phyloP scores from a whole-genome alignment of 2,888 invertebrate genomes.

The Drosophila stalkeri region DNA sequence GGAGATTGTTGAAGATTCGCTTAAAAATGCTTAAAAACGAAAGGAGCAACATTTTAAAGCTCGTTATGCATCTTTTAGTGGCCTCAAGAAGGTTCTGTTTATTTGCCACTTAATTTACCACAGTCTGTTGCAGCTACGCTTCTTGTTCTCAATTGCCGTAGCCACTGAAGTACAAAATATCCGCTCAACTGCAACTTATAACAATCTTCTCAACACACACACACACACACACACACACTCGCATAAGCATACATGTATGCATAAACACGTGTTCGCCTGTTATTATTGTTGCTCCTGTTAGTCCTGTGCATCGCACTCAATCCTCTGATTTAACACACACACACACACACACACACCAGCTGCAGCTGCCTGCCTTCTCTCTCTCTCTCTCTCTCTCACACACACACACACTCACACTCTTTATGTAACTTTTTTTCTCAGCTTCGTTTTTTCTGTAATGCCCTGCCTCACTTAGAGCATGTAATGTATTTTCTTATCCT shows the following conservation, averaged over 20 bases:
- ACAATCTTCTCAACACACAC: conserved; percentile 17
- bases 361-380: not conserved
- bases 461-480: conserved; percentile 13
- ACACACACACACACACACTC: conserved; percentile 16
- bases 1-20: conserved; percentile 4
- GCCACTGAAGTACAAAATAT: conserved; percentile 72
- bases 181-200: conserved; percentile 75
- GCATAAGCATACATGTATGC: conserved; percentile 57
- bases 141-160: conserved; percentile 53
- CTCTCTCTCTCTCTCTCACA: not conserved
- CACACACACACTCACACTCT: not conserved
- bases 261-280: conserved; percentile 66
- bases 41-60: conserved; percentile 64
- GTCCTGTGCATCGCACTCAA: conserved; percentile 30
- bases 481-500: conserved; percentile 20
- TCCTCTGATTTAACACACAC: conserved; percentile 25
- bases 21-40: conserved; percentile 60
- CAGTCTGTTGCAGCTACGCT: conserved; percentile 66
- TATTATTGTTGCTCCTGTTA: conserved; percentile 38
- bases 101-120: conserved; percentile 79
- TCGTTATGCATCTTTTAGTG: conserved; percentile 74
- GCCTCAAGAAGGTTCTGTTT: conserved; percentile 71
- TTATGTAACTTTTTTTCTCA: conserved; percentile 9
- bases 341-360: conserved; percentile 4
- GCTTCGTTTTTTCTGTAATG: conserved; percentile 17